A percentile compares a stretch with the other conserved stretches of the same genome.
Conservation (phyloP, 2,113 vertebrate genomes). For the Atractosteus spatula region DNA sequence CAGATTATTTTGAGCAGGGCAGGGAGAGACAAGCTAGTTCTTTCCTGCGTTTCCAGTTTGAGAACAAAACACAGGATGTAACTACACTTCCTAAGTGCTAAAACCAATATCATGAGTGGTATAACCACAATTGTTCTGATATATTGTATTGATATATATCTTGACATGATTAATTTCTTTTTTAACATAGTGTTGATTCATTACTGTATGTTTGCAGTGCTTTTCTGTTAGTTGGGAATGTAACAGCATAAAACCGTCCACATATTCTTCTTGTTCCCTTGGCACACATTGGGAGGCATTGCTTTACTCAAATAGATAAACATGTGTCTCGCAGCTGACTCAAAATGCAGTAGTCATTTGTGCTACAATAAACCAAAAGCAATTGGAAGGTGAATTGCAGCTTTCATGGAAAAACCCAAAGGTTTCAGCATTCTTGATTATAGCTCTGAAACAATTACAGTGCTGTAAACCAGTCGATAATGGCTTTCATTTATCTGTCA, state of each 20-base stretch:
- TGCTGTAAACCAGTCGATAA: neutral
- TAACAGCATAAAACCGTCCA: slow-evolving; percentile 19
- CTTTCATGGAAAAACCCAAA: neutral
- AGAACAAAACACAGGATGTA: neutral
- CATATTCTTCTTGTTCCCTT: slow-evolving; percentile 32
- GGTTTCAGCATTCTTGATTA: neutral
- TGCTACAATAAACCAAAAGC: slow-evolving; percentile 7
- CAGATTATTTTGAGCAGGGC: neutral
- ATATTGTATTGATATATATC: neutral
- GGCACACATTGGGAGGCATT: slow-evolving; percentile 22
- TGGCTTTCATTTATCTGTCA: slow-evolving; percentile 13
- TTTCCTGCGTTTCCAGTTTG: neutral
- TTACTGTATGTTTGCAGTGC: neutral
- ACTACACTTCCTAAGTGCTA: slow-evolving; percentile 2
- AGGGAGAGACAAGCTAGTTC: neutral
- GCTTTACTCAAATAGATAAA: slow-evolving; percentile 26
- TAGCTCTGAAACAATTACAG: slow-evolving; percentile 8
- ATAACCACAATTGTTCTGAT: neutral
- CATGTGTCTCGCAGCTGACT: slow-evolving; percentile 33
- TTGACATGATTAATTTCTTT: neutral
- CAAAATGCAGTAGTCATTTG: slow-evolving; percentile 27
- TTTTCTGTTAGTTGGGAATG: slow-evolving; percentile 3
- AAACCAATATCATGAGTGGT: slow-evolving; percentile 4
- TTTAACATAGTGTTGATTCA: slow-evolving; percentile 14
- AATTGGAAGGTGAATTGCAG: neutral